A percentile compares a stretch with the other conserved stretches of the same genome.
Conservation (phyloP, 2,797 vertebrate genomes). For the Myoxocephalus aenaeus region DNA sequence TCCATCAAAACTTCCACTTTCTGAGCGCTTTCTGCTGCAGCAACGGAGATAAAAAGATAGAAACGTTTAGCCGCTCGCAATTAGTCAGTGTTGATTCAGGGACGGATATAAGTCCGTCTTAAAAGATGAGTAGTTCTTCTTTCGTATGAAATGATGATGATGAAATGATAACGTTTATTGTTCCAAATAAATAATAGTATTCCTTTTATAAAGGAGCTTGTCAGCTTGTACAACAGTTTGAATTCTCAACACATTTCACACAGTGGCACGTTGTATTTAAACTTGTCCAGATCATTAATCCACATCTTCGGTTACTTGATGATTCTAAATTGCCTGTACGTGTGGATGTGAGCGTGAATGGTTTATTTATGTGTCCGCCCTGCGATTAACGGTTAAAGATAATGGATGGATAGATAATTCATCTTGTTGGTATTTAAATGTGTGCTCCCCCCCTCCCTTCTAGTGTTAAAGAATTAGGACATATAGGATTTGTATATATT, state of each 20-base stretch:
- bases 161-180: neutral
- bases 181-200: neutral
- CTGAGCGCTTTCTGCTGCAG: neutral
- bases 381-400: no score
- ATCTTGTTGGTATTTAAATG: neutral
- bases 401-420: neutral
- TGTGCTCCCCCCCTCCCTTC: neutral
- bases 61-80: constrained; percentile 14
- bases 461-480: neutral
- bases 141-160: neutral
- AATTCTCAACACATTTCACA: neutral
- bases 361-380: no score
- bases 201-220: neutral
- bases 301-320: no score
- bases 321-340: no score
- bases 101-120: neutral
- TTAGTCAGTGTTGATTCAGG: constrained; percentile 16
- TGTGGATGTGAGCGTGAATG: no score
- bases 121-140: neutral
- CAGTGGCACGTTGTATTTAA: neutral
- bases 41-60: constrained; percentile 11
- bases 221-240: neutral
- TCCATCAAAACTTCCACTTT: constrained; percentile 26
- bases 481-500: no score
- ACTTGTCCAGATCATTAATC: neutral